These are phyloP conservation scores for Pleuronectes platessa DNA, from an alignment of 2,113 vertebrate genomes.

Conservation along the genomic window DNA sequence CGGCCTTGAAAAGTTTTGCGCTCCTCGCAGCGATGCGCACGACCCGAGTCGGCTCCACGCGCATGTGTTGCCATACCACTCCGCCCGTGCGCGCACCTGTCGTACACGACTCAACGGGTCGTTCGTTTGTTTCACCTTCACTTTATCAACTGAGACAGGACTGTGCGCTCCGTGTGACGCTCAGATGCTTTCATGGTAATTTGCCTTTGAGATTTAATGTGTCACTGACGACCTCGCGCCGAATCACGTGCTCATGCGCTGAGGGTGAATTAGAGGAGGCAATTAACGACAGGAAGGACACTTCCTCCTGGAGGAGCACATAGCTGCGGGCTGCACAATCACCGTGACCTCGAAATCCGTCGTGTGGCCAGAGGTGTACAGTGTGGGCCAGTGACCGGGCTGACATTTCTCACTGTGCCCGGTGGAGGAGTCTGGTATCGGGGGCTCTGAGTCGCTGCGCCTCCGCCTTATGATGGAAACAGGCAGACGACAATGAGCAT, in stretches of 20 bases:
- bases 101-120: constrained; percentile 17
- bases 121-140: constrained; percentile 42
- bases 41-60: constrained; percentile 11
- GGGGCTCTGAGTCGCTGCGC: constrained; percentile 29
- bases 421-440: constrained; percentile 44
- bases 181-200: constrained; percentile 30
- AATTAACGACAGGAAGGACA: constrained; percentile 74
- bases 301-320: constrained; percentile 57
- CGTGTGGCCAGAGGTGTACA: constrained; percentile 63
- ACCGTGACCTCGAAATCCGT: constrained; percentile 74
- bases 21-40: constrained; percentile 41
- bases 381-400: constrained; percentile 55
- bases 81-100: constrained; percentile 23
- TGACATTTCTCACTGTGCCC: constrained; percentile 68
- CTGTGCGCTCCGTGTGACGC: neutral
- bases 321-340: constrained; percentile 66
- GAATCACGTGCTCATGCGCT: constrained; percentile 31
- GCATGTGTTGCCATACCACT: neutral
- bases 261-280: constrained; percentile 66
- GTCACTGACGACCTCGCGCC: constrained; percentile 51
- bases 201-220: constrained; percentile 50
- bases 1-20: constrained; percentile 66
- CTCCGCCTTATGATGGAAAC: constrained; percentile 12
- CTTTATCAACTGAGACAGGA: constrained; percentile 5
- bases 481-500: constrained; percentile 36